phyloP scores from a whole-genome alignment of 2,113 vertebrate genomes.

The Dromas ardeola region DNA sequence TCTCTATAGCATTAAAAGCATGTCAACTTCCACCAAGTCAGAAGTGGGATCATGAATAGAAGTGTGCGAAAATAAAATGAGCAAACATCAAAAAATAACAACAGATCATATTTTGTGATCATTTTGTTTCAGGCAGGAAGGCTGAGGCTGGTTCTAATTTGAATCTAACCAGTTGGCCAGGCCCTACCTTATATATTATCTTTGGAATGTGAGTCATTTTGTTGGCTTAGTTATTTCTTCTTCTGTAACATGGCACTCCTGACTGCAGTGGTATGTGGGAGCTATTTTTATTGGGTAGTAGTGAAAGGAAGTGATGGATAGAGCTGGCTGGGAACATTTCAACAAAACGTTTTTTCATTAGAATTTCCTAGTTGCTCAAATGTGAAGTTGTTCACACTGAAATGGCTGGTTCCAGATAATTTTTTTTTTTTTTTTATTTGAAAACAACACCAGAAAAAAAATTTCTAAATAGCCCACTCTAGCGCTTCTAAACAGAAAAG shows the following conservation, averaged over 20 bases:
- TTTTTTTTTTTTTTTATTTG: not conserved
- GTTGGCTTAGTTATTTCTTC: conserved; percentile 62
- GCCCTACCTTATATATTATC: conserved; percentile 68
- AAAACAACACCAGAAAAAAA: not conserved
- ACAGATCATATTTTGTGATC: conserved; percentile 58
- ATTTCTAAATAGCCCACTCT: not conserved
- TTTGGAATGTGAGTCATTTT: conserved; percentile 69
- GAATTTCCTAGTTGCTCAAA: not conserved
- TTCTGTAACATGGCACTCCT: conserved; percentile 67
- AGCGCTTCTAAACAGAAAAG: not conserved
- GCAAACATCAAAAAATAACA: conserved; percentile 48
- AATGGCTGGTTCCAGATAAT: not conserved
- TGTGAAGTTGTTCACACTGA: not conserved
- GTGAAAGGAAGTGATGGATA: conserved; percentile 66
- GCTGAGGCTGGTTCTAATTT: conserved; percentile 62
- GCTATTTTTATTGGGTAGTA: conserved; percentile 69
- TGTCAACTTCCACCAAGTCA: not conserved
- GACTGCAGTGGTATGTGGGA: conserved; percentile 54
- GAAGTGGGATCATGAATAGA: not conserved
- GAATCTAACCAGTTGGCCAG: conserved; percentile 48
- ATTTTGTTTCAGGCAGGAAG: conserved; percentile 27
- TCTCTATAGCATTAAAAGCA: not conserved
- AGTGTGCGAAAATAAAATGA: not conserved
- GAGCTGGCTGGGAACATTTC: conserved; percentile 43
- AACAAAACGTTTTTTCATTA: conserved; percentile 37